These are phyloP conservation scores for Phthorimaea operculella DNA, from an alignment of 1,140 invertebrate species.

Conservation along the genomic window DNA sequence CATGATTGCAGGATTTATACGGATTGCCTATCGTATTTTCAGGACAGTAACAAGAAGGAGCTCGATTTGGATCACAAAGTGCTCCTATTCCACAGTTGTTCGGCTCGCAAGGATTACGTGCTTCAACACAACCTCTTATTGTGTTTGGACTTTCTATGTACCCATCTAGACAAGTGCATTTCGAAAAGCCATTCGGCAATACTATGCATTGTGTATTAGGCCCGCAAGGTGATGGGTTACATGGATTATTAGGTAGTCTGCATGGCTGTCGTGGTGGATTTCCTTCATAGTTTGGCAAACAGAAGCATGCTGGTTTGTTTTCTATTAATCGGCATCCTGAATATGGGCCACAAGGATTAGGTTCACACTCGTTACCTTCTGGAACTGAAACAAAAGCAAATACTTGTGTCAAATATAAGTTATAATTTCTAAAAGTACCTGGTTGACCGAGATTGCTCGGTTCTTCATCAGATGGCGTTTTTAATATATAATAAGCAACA, in stretches of 20 bases:
- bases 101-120: constrained; percentile 81
- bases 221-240: constrained; percentile 86
- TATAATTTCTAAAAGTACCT: too few relatives aligned
- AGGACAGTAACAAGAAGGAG: constrained; percentile 85
- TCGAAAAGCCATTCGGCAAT: constrained; percentile 83
- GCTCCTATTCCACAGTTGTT: constrained; percentile 84
- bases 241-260: constrained; percentile 77
- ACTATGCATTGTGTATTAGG: constrained; percentile 88
- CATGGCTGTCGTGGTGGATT: constrained; percentile 79
- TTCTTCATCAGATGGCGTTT: too few relatives aligned
- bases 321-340: constrained; percentile 80
- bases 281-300: constrained; percentile 88
- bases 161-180: constrained; percentile 86
- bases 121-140: constrained; percentile 82
- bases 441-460: too few relatives aligned
- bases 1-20: constrained; percentile 75
- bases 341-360: constrained; percentile 87
- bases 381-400: constrained; percentile 74
- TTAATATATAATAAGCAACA: too few relatives aligned
- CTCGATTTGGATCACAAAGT: constrained; percentile 79
- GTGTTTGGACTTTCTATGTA: constrained; percentile 89
- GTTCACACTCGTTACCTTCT: constrained; percentile 84
- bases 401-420: neutral
- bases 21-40: constrained; percentile 81
- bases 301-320: constrained; percentile 82